phyloP scores from a whole-genome alignment of 2,113 vertebrate genomes.

The Bubo blakistoni region DNA sequence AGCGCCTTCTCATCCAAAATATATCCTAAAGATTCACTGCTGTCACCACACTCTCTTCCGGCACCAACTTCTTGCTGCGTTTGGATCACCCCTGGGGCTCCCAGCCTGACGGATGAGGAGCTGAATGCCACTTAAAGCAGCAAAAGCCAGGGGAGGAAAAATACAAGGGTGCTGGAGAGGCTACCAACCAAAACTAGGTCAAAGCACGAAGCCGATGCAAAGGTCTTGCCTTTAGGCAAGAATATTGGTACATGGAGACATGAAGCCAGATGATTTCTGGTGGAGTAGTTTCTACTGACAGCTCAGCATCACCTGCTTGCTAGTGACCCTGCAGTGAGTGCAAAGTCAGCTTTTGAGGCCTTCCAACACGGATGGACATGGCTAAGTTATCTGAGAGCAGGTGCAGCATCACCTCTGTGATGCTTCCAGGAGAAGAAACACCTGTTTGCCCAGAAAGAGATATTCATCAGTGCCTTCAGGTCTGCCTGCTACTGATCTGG shows the following conservation, averaged over 20 bases:
- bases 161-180: not conserved
- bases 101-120: not conserved
- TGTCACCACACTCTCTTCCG: not conserved
- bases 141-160: not conserved
- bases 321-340: not conserved
- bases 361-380: fast-evolving
- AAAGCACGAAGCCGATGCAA: not conserved
- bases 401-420: not conserved
- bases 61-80: not conserved
- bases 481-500: not conserved
- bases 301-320: not conserved
- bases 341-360: not conserved
- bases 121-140: not conserved
- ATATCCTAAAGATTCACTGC: not conserved
- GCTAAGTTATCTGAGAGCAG: not conserved
- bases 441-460: not conserved
- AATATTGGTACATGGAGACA: not conserved
- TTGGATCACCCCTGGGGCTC: not conserved
- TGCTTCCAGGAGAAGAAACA: not conserved
- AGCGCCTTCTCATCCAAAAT: not conserved
- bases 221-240: not conserved
- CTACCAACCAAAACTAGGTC: not conserved
- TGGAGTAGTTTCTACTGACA: not conserved
- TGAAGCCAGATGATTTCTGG: not conserved
- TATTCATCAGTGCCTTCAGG: not conserved